Conservation (phyloP, 2,797 vertebrate genomes). For the Coregonus sp. region DNA sequence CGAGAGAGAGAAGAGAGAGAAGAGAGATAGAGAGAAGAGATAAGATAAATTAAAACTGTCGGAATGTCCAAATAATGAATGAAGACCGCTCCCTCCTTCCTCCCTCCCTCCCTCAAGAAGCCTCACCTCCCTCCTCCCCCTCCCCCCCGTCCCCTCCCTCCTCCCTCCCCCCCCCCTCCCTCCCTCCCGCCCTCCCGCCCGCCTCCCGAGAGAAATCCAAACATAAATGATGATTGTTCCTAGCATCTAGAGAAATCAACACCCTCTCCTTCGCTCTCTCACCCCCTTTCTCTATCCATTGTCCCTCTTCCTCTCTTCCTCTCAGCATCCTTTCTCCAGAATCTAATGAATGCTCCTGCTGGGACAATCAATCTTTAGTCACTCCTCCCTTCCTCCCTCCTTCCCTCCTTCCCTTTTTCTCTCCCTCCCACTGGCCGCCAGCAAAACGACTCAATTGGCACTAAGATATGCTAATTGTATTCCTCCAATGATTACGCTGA, state of each 20-base stretch:
- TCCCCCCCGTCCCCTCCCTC: no score
- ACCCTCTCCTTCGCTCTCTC: slow-evolving; percentile 26
- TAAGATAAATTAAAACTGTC: no score
- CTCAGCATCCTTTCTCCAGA: slow-evolving; percentile 27
- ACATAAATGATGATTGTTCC: no score
- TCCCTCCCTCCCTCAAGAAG: no score
- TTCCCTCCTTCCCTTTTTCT: slow-evolving; percentile 27
- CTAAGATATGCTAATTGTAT: slow-evolving; percentile 82
- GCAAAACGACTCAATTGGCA: slow-evolving; percentile 73
- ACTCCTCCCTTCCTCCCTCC: slow-evolving; percentile 46
- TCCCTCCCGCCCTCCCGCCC: no score
- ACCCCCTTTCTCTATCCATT: neutral
- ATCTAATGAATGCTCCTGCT: slow-evolving; percentile 45
- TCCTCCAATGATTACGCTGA: slow-evolving; percentile 75
- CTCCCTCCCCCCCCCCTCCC: no score
- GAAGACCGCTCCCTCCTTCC: no score
- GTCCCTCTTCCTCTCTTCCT: slow-evolving; percentile 14
- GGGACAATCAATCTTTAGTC: slow-evolving; percentile 75
- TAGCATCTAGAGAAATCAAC: slow-evolving; percentile 53
- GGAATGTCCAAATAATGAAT: no score
- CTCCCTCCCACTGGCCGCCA: slow-evolving; percentile 45
- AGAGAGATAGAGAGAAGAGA: no score
- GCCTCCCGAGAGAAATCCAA: no score
- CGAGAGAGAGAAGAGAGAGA: no score
- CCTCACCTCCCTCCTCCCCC: no score